Evolutionary conservation across 2,797 vertebrate species (phyloP), one percentile per base, ranked within the genome.

Genomic region (Sebastes vulpes): DNA sequence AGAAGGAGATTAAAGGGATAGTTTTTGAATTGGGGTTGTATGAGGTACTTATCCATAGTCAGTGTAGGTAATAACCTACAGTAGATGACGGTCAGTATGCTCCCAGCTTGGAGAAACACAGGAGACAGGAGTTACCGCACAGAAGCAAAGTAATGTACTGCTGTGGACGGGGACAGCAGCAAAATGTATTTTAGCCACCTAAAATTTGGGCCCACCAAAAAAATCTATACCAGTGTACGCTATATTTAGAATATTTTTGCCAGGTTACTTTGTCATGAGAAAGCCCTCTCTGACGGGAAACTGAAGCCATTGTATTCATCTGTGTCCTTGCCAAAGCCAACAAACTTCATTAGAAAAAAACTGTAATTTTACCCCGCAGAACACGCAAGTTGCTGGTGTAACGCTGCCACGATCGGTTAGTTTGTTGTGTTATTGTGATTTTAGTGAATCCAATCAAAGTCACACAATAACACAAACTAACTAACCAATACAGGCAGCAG

Each of bases 1-100:
- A 58, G 65, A 56, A 46, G 18, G 73, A 63, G 50, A 71, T 84
- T 63, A 26, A 53, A 48, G 42, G 16, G 42, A 8, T 48, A 48
- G 42, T 48, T 48, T 48, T 48, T 48, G 16, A n/a, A 48, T 18
- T 48, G 0, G 16, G 42, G 16, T 46, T 46, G 16, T 48, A 48
- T 48, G 42, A 48, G 42, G 42, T 48, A 48, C 42, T n/a, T 48
- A 48, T 48, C 42, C 42, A 48, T 48, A 48, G 42, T 18, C 42
- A 48, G 42, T 48, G 16, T 48, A n/a, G 25, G 25, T 25, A 25
- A 25, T 48, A 4, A n/a, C 16, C 42, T 48, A 48, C 42, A 48
- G 42, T 48, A 48, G 42, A 48, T 48, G 16, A 48, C 16, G 2
- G 42, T 48, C 7, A 48, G 42, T 18, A 48, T 18, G 16, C 6